A percentile compares a stretch with the other conserved stretches of the same genome.
Evolutionary conservation across 1,140 invertebrate genomes (phyloP).

Genomic region (Zaprionus ornatus): DNA sequence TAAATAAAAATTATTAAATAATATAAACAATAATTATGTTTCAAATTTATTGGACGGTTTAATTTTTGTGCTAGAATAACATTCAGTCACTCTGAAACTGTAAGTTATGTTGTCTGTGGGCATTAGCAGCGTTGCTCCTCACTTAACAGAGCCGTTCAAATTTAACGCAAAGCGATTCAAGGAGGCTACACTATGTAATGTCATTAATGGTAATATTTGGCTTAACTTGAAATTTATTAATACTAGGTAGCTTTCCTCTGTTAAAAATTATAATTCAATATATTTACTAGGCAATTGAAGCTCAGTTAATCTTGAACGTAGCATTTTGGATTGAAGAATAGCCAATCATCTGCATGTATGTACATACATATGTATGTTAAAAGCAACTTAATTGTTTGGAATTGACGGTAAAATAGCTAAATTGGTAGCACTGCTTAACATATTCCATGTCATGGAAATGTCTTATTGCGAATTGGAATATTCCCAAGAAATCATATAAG

Average conservation of each 20-base stretch:
- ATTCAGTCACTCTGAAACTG: slow-evolving; percentile 16
- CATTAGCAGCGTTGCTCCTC: background rate
- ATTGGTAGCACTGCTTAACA: too few species aligned
- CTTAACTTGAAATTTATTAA: background rate
- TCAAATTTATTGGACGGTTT: background rate
- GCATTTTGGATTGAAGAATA: background rate
- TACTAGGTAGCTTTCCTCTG: background rate
- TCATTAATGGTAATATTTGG: too few species aligned
- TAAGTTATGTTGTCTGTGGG: background rate
- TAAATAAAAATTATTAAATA: slow-evolving; percentile 81
- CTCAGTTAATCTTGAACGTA: background rate
- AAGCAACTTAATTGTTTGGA: background rate
- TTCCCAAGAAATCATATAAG: background rate
- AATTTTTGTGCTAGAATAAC: background rate
- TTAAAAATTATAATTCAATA: background rate
- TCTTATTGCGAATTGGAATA: background rate
- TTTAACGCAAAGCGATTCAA: background rate
- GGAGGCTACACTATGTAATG: too few species aligned
- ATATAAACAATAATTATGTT: slow-evolving; percentile 39
- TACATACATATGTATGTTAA: too few species aligned
- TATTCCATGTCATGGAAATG: too few species aligned
- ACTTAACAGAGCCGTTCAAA: background rate
- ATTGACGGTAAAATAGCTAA: too few species aligned
- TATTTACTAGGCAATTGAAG: background rate
- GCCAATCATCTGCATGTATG: too few species aligned